Evolutionary conservation across 2,797 vertebrate genomes (phyloP), one percentile per base, ranked within the genome.

Genomic region (Anolis apletophallus): DNA sequence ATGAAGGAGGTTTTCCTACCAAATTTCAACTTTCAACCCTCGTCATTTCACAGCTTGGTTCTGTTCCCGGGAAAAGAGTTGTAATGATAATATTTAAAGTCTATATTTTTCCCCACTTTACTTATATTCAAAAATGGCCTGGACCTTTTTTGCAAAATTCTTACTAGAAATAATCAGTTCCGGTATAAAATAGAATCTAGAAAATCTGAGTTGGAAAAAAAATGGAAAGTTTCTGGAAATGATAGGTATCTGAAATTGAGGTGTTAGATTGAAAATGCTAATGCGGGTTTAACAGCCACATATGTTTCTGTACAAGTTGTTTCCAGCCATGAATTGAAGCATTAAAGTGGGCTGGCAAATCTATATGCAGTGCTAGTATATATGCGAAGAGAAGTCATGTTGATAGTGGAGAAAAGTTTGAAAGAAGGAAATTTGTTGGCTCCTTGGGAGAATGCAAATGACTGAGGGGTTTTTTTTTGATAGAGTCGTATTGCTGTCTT

Each of bases 1-100:
- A 54, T 85, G 90, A 91, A 79, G 52, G 85, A 91, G 90, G 88
- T 91, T 92, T 94, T 88, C 69, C 73, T 89, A 89, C 86, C 87
- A 90, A 86, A 94, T 94, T 93, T 91, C 85, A 90, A 67, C 83
- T 93, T 92, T 92, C 83, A 88, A 12, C 81, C 93, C 83, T 89
- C 88, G 67, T 84, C 61, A 57, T 93, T 92, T 73, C 85, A 87
- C 88, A 87, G 40, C 75, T 69, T 73, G 83, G 77, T 84, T 74
- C 3, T 36, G 9, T 90, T 93, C 84, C 69, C 23, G 90, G 91
- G 79, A 78, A 85, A 86, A 88, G 84, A n/a, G 0, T 0, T 83
- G 36, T 83, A 87, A 87, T 84, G 86, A 87, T 87, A 90, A 88
- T 87, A 90, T 87, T 87, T 87, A 84, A 84, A 84, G 68, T 74